Evolutionary conservation across 2,797 vertebrate species (phyloP), one percentile per base, ranked within the genome.

Genomic region (Poliocrania exsul): DNA sequence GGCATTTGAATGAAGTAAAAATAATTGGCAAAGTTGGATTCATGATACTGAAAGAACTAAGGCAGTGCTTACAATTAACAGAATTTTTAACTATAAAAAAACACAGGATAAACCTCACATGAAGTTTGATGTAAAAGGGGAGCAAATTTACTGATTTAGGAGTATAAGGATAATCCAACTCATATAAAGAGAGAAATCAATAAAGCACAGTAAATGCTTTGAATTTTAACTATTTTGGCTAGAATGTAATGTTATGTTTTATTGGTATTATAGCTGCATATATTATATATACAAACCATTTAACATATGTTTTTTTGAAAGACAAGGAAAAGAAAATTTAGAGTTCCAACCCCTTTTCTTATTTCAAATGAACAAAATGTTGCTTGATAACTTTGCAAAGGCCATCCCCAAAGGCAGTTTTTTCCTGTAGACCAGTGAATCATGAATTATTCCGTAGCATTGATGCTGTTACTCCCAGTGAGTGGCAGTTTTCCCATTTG

Each of bases 401-500:
- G 82, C 85, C 91, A 87, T 94, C 56, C 94, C 83, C 73, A 87
- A 93, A 92, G 88, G 46, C 81, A 77, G 11, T 11, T 64, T 89
- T 86, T 92, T 83, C 33, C 69, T 25, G 1, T 74, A 81, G 77
- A 38, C 72, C 89, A 85, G 25, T 94, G 91, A 97, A 93, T 95
- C 90, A 96, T 83, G 61, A 94, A 91, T 88, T 95, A 77, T 97
- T 97, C 92, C 95, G 54, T 89, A 90, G 56, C 72, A 86, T 75
- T 94, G 90, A 56, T 89, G 95, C 56, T 91, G 20, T 91, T 90
- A 79, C 62, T 97, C 85, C 89, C 75, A 81, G 81, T 94, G 94
- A 89, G 92, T 96, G 95, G 97, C 88, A 94, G 13, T 87, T 96
- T 95, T 95, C 95, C 96, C 90, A 93, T 81, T 88, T 96, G 82